A percentile compares a stretch with the other conserved stretches of the same genome.
Conservation (phyloP, 2,888 invertebrate species). For the Eristalinus sepulchralis region DNA sequence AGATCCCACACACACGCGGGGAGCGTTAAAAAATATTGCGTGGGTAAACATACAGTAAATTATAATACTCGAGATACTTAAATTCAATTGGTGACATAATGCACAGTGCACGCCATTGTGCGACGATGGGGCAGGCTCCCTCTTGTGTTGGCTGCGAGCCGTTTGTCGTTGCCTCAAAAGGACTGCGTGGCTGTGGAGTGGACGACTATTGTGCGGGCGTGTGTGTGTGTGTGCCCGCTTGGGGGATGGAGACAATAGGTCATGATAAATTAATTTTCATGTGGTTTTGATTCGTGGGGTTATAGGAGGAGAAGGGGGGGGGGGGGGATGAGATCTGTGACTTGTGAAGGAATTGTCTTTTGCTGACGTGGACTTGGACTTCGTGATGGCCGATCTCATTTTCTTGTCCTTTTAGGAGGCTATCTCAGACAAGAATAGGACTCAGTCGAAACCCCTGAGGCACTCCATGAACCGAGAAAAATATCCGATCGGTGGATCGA, state of each 20-base stretch:
- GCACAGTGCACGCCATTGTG: constrained; percentile 55
- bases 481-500: too few species aligned
- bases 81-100: constrained; percentile 72
- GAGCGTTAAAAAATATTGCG: constrained; percentile 68
- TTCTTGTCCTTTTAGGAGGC: too few species aligned
- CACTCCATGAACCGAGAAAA: background rate
- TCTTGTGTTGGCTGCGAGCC: constrained; percentile 56
- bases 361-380: background rate
- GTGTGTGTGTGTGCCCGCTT: background rate
- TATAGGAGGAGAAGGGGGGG: background rate
- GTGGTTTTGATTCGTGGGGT: background rate
- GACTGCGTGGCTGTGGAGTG: background rate
- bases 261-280: background rate
- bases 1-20: constrained; percentile 46
- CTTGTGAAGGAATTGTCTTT: background rate
- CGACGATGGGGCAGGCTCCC: background rate
- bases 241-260: background rate
- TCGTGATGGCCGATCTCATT: too few species aligned
- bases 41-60: constrained; percentile 71
- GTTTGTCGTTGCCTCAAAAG: constrained; percentile 31
- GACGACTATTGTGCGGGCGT: background rate
- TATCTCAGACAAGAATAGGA: background rate
- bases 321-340: background rate
- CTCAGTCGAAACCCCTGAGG: background rate
- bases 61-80: constrained; percentile 70